Percentiles rank a stretch among this genome's conserved stretches.
phyloP scores from a whole-genome alignment of 2,888 invertebrate genomes.

The Scelioninae gen. 1 region DNA sequence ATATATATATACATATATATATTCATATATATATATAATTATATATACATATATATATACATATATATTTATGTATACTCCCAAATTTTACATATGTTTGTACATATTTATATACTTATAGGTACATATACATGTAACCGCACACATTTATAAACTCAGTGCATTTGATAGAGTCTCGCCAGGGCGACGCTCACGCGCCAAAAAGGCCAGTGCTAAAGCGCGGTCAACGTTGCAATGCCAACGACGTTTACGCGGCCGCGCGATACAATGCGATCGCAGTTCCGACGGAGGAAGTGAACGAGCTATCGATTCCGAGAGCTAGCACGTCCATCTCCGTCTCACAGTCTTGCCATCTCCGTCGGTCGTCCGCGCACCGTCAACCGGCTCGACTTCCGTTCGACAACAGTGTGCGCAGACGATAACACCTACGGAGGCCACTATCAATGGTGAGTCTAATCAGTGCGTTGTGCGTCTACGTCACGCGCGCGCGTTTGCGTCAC shows the following conservation, averaged over 20 bases:
- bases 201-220: constrained; percentile 29
- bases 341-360: constrained; percentile 47
- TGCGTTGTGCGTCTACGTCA: background rate
- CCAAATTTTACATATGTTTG: too few species aligned
- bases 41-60: background rate
- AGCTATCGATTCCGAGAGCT: constrained; percentile 68
- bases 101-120: too few species aligned
- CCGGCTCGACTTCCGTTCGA: constrained; percentile 49
- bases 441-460: constrained; percentile 71
- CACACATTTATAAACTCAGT: too few species aligned
- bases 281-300: constrained; percentile 65
- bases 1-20: constrained; percentile 3
- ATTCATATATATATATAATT: too few species aligned
- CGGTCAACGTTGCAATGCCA: constrained; percentile 45
- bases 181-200: constrained; percentile 30
- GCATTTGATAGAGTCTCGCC: too few species aligned
- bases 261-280: constrained; percentile 64
- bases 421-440: constrained; percentile 67
- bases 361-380: constrained; percentile 41
- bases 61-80: too few species aligned
- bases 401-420: constrained; percentile 59
- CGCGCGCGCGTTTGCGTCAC: constrained; percentile 14
- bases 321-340: constrained; percentile 30
- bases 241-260: constrained; percentile 41
- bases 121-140: too few species aligned